Conservation (phyloP, 2,113 vertebrate genomes). For the Donacobius atricapilla region DNA sequence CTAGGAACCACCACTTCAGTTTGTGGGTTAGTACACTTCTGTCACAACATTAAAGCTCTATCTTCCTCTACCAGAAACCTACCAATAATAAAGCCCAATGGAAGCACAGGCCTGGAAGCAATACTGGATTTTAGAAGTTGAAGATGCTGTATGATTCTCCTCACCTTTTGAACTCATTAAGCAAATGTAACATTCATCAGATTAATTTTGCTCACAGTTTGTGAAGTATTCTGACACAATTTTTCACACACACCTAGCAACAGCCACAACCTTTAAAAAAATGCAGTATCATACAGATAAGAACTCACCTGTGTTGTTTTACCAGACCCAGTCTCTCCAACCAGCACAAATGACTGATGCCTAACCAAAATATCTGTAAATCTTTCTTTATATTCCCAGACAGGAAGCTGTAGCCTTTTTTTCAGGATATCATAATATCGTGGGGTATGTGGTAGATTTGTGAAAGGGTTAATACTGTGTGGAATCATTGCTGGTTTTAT, state of each 20-base stretch:
- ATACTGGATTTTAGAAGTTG: background rate
- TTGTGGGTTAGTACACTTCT: background rate
- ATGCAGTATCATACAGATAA: background rate
- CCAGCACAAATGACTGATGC: conserved; percentile 92
- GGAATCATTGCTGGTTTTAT: conserved; percentile 85
- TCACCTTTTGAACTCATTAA: background rate
- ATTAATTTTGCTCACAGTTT: background rate
- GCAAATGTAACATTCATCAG: background rate
- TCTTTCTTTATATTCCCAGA: conserved; percentile 94
- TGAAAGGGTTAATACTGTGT: conserved; percentile 93
- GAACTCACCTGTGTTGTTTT: conserved; percentile 93
- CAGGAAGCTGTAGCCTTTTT: conserved; percentile 91
- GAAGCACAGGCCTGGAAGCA: background rate
- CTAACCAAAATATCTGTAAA: conserved; percentile 89
- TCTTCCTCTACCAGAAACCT: background rate
- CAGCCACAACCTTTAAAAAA: background rate
- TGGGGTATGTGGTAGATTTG: conserved; percentile 92
- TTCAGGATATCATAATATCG: conserved; percentile 94
- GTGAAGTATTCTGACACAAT: background rate
- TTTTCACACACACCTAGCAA: background rate
- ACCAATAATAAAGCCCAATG: background rate
- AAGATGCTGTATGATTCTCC: background rate
- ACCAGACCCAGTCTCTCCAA: conserved; percentile 94
- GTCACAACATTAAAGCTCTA: background rate
- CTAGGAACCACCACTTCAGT: background rate